Evolutionary conservation across 1,140 invertebrate species (phyloP).

Genomic region (Hestina assimilis): DNA sequence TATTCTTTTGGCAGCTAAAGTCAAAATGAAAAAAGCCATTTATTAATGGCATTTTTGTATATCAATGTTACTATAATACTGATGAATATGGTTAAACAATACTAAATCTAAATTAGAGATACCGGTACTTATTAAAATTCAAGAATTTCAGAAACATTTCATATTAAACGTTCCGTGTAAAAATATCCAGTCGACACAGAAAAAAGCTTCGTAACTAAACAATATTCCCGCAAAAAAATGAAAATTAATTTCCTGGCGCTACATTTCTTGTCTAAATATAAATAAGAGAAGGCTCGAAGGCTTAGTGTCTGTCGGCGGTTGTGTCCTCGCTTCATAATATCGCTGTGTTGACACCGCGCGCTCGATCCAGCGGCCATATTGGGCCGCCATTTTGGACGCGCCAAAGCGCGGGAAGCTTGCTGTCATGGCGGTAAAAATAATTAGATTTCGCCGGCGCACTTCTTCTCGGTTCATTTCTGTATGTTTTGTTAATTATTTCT

Average conservation of each 20-base stretch:
- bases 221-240: conserved; percentile 43
- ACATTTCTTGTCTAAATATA: conserved; percentile 63
- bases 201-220: conserved; percentile 16
- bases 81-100: no score
- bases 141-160: neutral
- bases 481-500: conserved; percentile 69
- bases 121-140: neutral
- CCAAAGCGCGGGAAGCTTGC: conserved; percentile 59
- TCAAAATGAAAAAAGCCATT: no score
- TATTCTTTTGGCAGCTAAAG: no score
- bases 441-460: conserved; percentile 61
- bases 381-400: conserved; percentile 57
- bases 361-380: conserved; percentile 46
- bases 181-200: conserved; percentile 9
- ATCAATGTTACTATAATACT: no score
- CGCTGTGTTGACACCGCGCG: conserved; percentile 54
- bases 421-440: conserved; percentile 71
- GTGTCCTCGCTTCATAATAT: conserved; percentile 63
- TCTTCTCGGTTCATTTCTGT: conserved; percentile 64
- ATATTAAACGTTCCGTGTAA: conserved; percentile 1
- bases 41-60: no score
- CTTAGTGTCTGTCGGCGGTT: conserved; percentile 60
- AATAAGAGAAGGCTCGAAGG: conserved; percentile 64
- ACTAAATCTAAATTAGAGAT: neutral
- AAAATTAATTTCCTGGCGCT: conserved; percentile 54